Percentiles rank a stretch among this genome's conserved stretches.
Evolutionary conservation across 2,888 invertebrate genomes (phyloP).

Genomic region (Drosophila greeni): DNA sequence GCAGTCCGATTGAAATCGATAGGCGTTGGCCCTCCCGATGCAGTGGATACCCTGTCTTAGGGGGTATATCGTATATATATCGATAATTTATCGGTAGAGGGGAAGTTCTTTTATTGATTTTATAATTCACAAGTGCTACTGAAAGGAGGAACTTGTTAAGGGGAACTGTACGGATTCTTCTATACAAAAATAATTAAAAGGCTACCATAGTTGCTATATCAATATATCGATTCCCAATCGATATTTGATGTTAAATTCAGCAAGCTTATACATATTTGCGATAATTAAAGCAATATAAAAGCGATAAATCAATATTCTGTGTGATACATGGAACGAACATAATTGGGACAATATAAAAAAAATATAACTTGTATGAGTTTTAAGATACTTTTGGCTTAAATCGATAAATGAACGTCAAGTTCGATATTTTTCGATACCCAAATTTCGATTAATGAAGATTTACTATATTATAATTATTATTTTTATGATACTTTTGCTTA

Average conservation of each 20-base stretch:
- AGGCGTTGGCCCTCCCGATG: slow-evolving; percentile 54
- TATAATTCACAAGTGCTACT: too few species aligned
- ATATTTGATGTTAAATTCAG: too few species aligned
- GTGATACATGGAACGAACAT: neutral
- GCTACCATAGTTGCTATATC: too few species aligned
- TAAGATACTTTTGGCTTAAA: neutral
- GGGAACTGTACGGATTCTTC: neutral
- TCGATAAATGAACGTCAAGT: neutral
- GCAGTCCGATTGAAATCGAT: slow-evolving; percentile 59
- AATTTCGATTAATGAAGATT: neutral
- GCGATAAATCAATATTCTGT: neutral
- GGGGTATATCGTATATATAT: neutral
- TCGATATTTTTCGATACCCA: neutral
- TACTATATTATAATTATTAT: neutral
- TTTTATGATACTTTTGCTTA: neutral
- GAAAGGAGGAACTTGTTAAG: neutral
- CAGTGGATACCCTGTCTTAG: neutral
- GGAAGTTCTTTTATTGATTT: neutral
- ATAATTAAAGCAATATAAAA: neutral
- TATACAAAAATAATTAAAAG: too few species aligned
- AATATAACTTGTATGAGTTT: too few species aligned
- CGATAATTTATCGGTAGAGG: too few species aligned
- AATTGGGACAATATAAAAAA: neutral
- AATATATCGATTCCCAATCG: too few species aligned
- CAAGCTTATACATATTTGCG: neutral